These are phyloP conservation scores for Astur gentilis DNA, from an alignment of 2,113 vertebrate genomes.

Conservation along the genomic window DNA sequence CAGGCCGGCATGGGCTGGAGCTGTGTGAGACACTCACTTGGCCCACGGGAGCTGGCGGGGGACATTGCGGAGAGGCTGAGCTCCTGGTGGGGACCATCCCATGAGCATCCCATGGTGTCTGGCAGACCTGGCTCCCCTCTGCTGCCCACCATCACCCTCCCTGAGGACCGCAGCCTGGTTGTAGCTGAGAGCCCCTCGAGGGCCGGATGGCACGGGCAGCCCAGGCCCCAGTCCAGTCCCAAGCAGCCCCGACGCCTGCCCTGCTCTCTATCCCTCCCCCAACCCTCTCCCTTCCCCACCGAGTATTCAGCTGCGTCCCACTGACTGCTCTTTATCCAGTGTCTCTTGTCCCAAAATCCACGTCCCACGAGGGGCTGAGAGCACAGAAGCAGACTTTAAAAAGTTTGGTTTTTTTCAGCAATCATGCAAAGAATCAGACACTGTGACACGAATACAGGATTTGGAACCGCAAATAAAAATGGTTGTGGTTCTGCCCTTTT, in stretches of 20 bases:
- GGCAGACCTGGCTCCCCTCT: not conserved
- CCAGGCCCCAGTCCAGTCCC: not conserved
- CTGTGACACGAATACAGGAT: conserved; percentile 57
- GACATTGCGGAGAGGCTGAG: not conserved
- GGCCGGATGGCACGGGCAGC: accelerated
- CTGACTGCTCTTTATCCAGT: not conserved
- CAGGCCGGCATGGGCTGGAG: not conserved
- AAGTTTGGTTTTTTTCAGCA: not conserved
- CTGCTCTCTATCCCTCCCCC: not conserved
- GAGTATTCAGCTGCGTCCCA: not conserved
- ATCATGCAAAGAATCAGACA: conserved; percentile 8
- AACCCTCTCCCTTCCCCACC: not conserved
- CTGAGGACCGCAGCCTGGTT: not conserved
- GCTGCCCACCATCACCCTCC: accelerated
- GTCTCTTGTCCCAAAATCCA: not conserved
- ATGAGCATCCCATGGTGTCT: not conserved
- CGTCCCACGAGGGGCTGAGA: not conserved
- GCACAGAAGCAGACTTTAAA: conserved; percentile 1
- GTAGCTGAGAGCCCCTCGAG: not conserved
- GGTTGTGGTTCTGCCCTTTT: conserved; percentile 54
- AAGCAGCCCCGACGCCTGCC: accelerated
- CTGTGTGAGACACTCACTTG: accelerated
- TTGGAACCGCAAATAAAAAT: conserved; percentile 52
- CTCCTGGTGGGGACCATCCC: not conserved
- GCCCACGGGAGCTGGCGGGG: not conserved